Evolutionary conservation across 2,888 invertebrate species (phyloP).

Genomic region (Drosophila robusta): DNA sequence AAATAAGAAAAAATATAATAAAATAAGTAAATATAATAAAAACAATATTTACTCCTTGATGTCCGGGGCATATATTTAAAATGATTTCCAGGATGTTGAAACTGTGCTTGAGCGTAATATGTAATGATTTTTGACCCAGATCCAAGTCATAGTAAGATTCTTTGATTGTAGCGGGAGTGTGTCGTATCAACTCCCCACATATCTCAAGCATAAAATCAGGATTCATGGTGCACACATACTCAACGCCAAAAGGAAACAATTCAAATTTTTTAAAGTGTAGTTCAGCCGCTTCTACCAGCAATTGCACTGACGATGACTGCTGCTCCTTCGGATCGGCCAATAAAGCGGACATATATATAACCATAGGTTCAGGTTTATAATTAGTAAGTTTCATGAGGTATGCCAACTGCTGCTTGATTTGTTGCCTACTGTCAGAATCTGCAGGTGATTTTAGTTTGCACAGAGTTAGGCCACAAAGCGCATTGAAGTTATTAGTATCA

Average conservation of each 20-base stretch:
- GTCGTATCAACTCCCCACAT: constrained; percentile 90
- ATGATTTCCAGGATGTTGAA: constrained; percentile 90
- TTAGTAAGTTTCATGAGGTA: constrained; percentile 93
- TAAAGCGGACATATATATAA: constrained; percentile 87
- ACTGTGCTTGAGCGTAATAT: constrained; percentile 87
- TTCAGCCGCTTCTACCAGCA: constrained; percentile 88
- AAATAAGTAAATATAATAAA: not conserved
- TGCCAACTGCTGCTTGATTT: constrained; percentile 94
- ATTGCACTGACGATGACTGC: constrained; percentile 86
- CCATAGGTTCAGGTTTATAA: constrained; percentile 86
- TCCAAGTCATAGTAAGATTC: constrained; percentile 51
- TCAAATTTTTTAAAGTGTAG: constrained; percentile 86
- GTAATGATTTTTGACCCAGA: constrained; percentile 85
- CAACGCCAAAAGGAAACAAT: constrained; percentile 89
- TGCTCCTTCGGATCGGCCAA: constrained; percentile 86
- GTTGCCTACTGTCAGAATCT: constrained; percentile 84
- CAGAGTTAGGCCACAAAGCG: constrained; percentile 92
- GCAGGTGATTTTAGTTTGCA: constrained; percentile 90
- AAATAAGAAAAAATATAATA: not conserved
- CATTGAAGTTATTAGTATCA: constrained; percentile 92
- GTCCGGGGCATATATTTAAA: constrained; percentile 92
- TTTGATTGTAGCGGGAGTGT: constrained; percentile 88
- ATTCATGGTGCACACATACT: constrained; percentile 91
- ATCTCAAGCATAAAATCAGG: constrained; percentile 94
- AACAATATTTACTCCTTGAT: constrained; percentile 78